These are phyloP conservation scores for Brachyptera risi DNA, from an alignment of 2,888 invertebrate species.

Conservation along the genomic window DNA sequence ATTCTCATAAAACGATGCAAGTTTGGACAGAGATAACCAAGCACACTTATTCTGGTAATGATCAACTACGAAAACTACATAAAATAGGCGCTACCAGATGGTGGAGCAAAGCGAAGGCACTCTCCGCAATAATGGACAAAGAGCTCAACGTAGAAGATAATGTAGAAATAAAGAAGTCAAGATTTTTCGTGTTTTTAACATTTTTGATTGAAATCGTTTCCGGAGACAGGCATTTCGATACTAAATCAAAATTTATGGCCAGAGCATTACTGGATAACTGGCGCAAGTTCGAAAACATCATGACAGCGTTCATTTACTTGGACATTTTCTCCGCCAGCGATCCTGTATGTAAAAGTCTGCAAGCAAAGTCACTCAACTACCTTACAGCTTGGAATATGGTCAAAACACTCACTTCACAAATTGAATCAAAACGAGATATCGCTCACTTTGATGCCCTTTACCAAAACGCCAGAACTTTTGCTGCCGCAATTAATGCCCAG, in stretches of 20 bases:
- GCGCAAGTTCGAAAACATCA: neutral
- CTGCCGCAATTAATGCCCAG: neutral
- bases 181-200: neutral
- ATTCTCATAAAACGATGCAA: neutral
- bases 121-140: neutral
- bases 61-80: neutral
- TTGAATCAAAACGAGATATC: neutral
- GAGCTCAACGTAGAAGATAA: neutral
- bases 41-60: neutral
- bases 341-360: neutral
- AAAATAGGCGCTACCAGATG: constrained; percentile 1
- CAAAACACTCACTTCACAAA: neutral
- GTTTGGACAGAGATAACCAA: neutral
- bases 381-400: constrained; percentile 1
- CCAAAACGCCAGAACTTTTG: neutral
- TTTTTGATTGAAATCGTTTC: neutral
- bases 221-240: neutral
- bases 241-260: neutral
- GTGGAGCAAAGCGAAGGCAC: neutral
- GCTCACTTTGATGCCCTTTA: neutral
- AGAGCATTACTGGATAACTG: neutral
- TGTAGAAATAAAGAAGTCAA: neutral
- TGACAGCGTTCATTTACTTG: neutral
- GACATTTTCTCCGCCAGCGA: neutral
- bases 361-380: neutral